Conservation (phyloP, 2,888 invertebrate genomes). For the Epistrophe eligans region DNA sequence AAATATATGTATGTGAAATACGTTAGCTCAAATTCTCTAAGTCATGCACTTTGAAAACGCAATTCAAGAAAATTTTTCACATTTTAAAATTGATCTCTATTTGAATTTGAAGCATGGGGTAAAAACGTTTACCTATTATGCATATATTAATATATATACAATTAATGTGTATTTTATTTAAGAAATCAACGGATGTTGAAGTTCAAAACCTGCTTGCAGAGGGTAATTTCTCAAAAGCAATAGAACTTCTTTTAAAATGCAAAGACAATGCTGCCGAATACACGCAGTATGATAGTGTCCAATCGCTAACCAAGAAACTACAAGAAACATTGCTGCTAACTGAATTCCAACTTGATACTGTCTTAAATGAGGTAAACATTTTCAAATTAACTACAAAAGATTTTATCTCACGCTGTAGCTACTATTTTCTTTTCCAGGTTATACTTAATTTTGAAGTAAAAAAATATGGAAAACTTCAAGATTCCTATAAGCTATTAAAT, state of each 20-base stretch:
- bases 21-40: too few relatives aligned
- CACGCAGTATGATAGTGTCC: conserved; percentile 95
- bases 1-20: too few relatives aligned
- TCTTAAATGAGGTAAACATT: conserved; percentile 89
- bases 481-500: conserved; percentile 94
- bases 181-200: conserved; percentile 92
- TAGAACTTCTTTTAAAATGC: conserved; percentile 94
- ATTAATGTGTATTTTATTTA: conserved; percentile 80
- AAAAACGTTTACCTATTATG: too few relatives aligned
- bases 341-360: conserved; percentile 95
- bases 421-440: conserved; percentile 78
- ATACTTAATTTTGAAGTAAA: conserved; percentile 89
- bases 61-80: too few relatives aligned
- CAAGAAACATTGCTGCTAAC: conserved; percentile 96
- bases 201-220: conserved; percentile 92
- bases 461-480: conserved; percentile 92
- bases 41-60: too few relatives aligned
- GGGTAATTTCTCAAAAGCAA: conserved; percentile 95
- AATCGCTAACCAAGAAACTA: conserved; percentile 92
- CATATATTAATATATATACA: too few relatives aligned
- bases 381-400: background rate
- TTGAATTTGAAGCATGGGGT: too few relatives aligned
- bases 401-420: background rate
- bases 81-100: too few relatives aligned
- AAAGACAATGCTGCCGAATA: conserved; percentile 93